phyloP scores from a whole-genome alignment of 2,888 invertebrate species.

The Electrophaes corylata region DNA sequence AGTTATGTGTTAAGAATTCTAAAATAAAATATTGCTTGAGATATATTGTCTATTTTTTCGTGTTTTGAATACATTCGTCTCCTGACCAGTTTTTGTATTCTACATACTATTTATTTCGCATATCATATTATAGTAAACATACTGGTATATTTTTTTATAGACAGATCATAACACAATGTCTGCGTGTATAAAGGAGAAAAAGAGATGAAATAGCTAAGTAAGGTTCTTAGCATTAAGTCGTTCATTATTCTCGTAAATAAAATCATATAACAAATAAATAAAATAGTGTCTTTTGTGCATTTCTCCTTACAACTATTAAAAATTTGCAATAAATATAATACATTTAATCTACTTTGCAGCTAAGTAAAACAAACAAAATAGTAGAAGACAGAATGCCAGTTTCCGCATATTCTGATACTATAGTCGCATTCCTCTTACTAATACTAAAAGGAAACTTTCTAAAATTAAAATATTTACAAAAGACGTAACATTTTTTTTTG shows the following conservation, averaged over 20 bases:
- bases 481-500: constrained; percentile 74
- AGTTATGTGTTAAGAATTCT: no score
- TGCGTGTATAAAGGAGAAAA: neutral
- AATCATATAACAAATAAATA: constrained; percentile 65
- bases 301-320: constrained; percentile 61
- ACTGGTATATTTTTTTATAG: no score
- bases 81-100: neutral
- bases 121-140: no score
- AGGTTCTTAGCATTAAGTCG: constrained; percentile 19
- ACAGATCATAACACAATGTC: neutral
- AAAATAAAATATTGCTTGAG: no score
- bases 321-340: constrained; percentile 78
- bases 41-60: no score
- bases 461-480: constrained; percentile 77
- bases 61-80: no score
- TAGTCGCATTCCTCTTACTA: constrained; percentile 48
- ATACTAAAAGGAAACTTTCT: constrained; percentile 63
- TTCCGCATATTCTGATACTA: constrained; percentile 52
- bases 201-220: constrained; percentile 18
- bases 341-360: constrained; percentile 61
- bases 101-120: no score
- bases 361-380: constrained; percentile 53
- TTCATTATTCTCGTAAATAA: constrained; percentile 61
- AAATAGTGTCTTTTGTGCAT: constrained; percentile 80
- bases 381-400: constrained; percentile 54